Evolutionary conservation across 1,140 invertebrate genomes (phyloP).

Genomic region (Paracyclopina nana): DNA sequence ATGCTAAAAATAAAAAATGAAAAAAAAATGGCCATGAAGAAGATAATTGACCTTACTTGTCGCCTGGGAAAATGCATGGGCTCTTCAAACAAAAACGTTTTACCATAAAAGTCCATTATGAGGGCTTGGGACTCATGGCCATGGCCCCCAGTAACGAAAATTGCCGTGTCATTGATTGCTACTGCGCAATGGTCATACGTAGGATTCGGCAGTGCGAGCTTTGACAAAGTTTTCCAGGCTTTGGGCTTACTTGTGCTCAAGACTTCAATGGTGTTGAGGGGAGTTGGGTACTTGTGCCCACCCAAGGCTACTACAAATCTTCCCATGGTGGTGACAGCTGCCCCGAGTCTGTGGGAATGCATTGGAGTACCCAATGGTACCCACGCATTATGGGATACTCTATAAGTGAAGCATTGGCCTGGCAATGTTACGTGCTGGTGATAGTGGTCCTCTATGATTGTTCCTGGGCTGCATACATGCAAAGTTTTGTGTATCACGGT

Average conservation of each 20-base stretch:
- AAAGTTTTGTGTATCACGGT: conserved; percentile 1
- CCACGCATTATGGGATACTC: neutral
- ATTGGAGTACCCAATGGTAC: conserved; percentile 3
- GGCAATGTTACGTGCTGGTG: neutral
- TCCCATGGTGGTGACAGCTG: conserved; percentile 1
- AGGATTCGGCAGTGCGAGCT: neutral
- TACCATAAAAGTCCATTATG: neutral
- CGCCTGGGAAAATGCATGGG: neutral
- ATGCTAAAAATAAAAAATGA: conserved; percentile 8
- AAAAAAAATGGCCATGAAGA: no score
- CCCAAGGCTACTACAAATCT: neutral
- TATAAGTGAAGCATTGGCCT: neutral
- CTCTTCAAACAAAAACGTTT: neutral
- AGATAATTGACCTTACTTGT: conserved; percentile 2
- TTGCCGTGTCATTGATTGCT: neutral
- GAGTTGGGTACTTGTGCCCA: neutral
- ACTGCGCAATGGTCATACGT: conserved; percentile 10
- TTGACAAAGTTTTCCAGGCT: conserved; percentile 2
- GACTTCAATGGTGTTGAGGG: conserved; percentile 1
- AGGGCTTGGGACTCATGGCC: neutral
- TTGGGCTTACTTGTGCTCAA: neutral
- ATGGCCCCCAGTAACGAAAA: neutral
- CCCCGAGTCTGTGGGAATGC: neutral
- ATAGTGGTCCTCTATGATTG: no score
- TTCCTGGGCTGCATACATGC: conserved; percentile 4